phyloP scores from a whole-genome alignment of 2,797 vertebrate genomes.

The Amphiprion clarkii region DNA sequence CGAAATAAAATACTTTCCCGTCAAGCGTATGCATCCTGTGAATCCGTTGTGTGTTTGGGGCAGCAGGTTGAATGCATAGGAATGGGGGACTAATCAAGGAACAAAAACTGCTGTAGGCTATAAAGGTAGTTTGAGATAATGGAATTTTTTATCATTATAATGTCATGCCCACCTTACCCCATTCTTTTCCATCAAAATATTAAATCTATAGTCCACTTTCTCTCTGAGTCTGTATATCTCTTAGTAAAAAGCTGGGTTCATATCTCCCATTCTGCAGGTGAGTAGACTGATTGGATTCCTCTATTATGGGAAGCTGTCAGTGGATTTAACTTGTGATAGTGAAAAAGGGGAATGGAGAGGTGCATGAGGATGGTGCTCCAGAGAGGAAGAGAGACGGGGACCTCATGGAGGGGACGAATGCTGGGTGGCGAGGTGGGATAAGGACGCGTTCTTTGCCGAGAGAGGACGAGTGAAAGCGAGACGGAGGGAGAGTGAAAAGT shows the following conservation, averaged over 20 bases:
- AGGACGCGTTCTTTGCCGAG: neutral
- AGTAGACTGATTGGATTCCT: slow-evolving; percentile 67
- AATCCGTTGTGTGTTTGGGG: no score
- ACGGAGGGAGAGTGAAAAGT: slow-evolving; percentile 38
- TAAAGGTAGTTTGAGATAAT: neutral
- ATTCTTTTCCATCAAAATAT: slow-evolving; percentile 9
- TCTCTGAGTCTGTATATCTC: slow-evolving; percentile 28
- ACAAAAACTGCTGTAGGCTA: neutral
- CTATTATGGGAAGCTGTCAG: slow-evolving; percentile 63
- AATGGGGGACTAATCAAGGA: no score
- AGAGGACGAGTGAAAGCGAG: slow-evolving; percentile 37
- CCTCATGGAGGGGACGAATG: neutral
- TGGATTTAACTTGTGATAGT: slow-evolving; percentile 51
- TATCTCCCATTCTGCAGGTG: slow-evolving; percentile 68
- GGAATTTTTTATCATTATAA: neutral
- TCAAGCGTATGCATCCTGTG: no score
- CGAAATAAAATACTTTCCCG: no score
- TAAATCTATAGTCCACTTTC: slow-evolving; percentile 7
- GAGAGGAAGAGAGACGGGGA: slow-evolving; percentile 32
- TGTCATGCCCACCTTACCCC: neutral
- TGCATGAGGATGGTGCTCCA: slow-evolving; percentile 30
- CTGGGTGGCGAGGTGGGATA: slow-evolving; percentile 20
- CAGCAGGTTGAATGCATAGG: no score
- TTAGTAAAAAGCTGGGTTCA: slow-evolving; percentile 47
- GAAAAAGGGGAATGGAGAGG: slow-evolving; percentile 52